Percentiles rank a stretch among this genome's conserved stretches.
Evolutionary conservation across 2,113 vertebrate genomes (phyloP).

Genomic region (Lepidothrix coronata): DNA sequence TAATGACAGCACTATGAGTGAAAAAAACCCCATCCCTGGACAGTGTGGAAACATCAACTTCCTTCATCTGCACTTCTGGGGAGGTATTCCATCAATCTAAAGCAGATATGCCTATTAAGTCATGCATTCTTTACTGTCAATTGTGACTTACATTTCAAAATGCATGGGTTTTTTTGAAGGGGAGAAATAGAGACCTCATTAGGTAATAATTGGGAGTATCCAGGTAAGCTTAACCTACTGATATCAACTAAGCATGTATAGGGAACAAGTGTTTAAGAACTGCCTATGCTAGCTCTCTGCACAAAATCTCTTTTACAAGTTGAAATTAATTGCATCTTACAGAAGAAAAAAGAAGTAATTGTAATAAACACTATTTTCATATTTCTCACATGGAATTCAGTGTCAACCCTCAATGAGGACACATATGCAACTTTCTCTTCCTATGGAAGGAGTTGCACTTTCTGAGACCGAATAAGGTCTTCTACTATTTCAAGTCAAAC

Average conservation of each 20-base stretch:
- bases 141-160: background rate
- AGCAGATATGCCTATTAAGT: background rate
- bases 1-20: background rate
- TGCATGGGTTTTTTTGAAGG: background rate
- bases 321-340: background rate
- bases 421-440: background rate
- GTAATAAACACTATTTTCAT: background rate
- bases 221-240: background rate
- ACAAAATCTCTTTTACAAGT: background rate
- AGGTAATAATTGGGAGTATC: background rate
- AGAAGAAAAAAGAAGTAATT: background rate
- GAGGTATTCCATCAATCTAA: background rate
- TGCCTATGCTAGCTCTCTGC: background rate
- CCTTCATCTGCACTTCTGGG: background rate
- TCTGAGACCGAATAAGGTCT: background rate
- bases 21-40: background rate
- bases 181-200: background rate
- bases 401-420: background rate
- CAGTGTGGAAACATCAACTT: background rate
- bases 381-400: background rate
- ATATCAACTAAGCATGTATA: background rate
- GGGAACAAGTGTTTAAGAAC: background rate
- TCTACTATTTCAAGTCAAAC: background rate
- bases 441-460: background rate
- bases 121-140: background rate